Base-by-base conservation (phyloP, 2,888 invertebrate species). In the Melikaiella ostensackeni region DNA sequence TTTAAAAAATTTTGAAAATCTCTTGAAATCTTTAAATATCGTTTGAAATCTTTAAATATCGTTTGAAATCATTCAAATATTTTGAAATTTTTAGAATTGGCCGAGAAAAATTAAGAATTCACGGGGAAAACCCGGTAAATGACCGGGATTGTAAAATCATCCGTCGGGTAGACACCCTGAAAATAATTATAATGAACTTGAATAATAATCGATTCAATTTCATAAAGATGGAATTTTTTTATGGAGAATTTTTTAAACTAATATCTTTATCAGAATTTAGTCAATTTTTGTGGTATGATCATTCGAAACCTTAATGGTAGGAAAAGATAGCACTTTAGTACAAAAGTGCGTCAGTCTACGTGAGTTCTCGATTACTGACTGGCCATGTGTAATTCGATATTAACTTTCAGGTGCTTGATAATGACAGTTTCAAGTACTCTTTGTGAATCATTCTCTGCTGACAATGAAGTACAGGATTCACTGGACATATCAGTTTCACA, bases 371-470 rank as follows among this genome's bases (percentile, higher is more conserved):
- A 70, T 30, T 70, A 50, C 70, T 46, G 24, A 13, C 66, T 50
- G 70, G 11, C 64, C 7, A 55, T 70, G 30, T 70, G 50, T 50
- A 70, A 70, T 70, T 50, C 50, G 70, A 70, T 70, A 50, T 50
- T 70, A 70, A 70, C n/a, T 70, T 55, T 55, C 50, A 50, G 27
- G 70, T 50, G 30, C 50, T 70, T 30, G 70, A 70, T n/a, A 70
- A 33, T 70, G 70, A n/a, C 70, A 70, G n/a, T 33, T 70, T 70
- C 70, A n/a, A 55, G 50, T 8, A 50, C 50, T 50, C 50, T 70
- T 70, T 27, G 50, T 30, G n/a, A 46, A 70, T 70, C 50, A 30
- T 70, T 50, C 50, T 46, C 66, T 30, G 2, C 46, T 30, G n/a
- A 50, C 46, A 70, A 70, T 70, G 19, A 70, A 46, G 46, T 11